Percentiles rank a stretch among this genome's conserved stretches.
Evolutionary conservation across 1,140 invertebrate genomes (phyloP).

Genomic region (Popillia japonica): DNA sequence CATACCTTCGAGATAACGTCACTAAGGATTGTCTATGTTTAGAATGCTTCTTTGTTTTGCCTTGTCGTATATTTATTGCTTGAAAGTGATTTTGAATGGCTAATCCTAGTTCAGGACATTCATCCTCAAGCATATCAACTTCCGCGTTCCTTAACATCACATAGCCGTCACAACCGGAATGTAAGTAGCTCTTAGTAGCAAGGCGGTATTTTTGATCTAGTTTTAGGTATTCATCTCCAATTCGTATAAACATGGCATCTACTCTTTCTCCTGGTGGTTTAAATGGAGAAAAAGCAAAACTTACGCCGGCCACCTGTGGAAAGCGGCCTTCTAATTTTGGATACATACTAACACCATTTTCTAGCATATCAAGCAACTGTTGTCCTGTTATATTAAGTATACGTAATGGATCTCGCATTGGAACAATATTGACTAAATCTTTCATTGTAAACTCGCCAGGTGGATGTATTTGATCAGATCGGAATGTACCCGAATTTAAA

Average conservation of each 20-base stretch:
- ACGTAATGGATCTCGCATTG: slow-evolving; percentile 84
- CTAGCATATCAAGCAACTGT: slow-evolving; percentile 76
- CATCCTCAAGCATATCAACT: slow-evolving; percentile 71
- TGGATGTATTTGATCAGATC: slow-evolving; percentile 80
- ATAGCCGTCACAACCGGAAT: slow-evolving; percentile 85
- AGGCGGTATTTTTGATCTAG: slow-evolving; percentile 77
- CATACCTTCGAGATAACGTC: slow-evolving; percentile 75
- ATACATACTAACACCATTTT: slow-evolving; percentile 79
- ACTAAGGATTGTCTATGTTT: slow-evolving; percentile 86
- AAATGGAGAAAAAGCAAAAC: slow-evolving; percentile 84
- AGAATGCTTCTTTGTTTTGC: slow-evolving; percentile 73
- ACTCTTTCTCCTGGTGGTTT: slow-evolving; percentile 75
- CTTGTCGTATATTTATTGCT: slow-evolving; percentile 79
- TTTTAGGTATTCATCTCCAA: slow-evolving; percentile 85
- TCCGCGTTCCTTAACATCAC: slow-evolving; percentile 77
- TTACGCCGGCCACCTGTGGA: slow-evolving; percentile 82
- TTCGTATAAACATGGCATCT: slow-evolving; percentile 74
- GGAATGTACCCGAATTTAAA: slow-evolving; percentile 87
- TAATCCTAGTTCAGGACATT: slow-evolving; percentile 81
- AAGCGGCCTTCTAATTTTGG: slow-evolving; percentile 85
- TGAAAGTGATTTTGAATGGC: slow-evolving; percentile 89
- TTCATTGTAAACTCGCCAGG: slow-evolving; percentile 83
- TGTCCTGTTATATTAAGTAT: slow-evolving; percentile 74
- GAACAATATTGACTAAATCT: slow-evolving; percentile 83
- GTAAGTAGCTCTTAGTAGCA: slow-evolving; percentile 83